Conservation (phyloP, 2,797 vertebrate genomes). For the Zalophus californianus region DNA sequence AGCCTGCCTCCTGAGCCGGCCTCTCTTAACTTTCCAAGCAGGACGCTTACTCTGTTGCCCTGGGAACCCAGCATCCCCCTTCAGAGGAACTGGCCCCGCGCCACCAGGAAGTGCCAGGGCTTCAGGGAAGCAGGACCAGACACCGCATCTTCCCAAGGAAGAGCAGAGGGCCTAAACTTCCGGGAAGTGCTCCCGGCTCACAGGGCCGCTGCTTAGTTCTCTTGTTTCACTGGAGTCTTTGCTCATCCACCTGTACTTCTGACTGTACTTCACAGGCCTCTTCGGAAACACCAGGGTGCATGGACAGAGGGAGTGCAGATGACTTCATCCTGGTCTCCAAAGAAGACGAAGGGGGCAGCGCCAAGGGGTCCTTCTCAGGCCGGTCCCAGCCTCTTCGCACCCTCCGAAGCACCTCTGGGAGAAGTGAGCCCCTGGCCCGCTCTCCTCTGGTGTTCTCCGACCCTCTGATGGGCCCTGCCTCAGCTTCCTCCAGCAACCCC, state of each 20-base stretch:
- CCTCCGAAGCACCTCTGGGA: constrained; percentile 85
- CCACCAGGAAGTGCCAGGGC: not conserved
- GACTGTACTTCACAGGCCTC: constrained; percentile 78
- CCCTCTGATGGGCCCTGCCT: constrained; percentile 91
- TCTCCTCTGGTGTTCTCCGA: constrained; percentile 92
- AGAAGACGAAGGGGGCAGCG: constrained; percentile 89
- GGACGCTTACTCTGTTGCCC: not conserved
- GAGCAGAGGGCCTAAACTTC: not conserved
- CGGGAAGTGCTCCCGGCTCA: not conserved
- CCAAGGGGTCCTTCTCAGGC: constrained; percentile 60
- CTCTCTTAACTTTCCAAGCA: not conserved
- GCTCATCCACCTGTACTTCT: not conserved
- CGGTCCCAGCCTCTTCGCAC: constrained; percentile 82
- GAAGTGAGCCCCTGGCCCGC: constrained; percentile 70
- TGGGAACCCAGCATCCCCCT: not conserved
- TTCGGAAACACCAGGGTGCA: constrained; percentile 67
- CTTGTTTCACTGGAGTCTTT: not conserved
- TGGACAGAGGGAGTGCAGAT: constrained; percentile 90
- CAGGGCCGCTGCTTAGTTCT: not conserved
- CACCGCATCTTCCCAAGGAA: not conserved
- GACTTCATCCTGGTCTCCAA: constrained; percentile 96
- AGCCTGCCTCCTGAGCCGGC: not conserved
- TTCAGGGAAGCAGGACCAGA: not conserved
- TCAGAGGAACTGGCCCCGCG: not conserved
- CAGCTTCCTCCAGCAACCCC: constrained; percentile 93